These are phyloP conservation scores for Oxyteleia sp. DNA, from an alignment of 2,888 invertebrate species.

Conservation along the genomic window DNA sequence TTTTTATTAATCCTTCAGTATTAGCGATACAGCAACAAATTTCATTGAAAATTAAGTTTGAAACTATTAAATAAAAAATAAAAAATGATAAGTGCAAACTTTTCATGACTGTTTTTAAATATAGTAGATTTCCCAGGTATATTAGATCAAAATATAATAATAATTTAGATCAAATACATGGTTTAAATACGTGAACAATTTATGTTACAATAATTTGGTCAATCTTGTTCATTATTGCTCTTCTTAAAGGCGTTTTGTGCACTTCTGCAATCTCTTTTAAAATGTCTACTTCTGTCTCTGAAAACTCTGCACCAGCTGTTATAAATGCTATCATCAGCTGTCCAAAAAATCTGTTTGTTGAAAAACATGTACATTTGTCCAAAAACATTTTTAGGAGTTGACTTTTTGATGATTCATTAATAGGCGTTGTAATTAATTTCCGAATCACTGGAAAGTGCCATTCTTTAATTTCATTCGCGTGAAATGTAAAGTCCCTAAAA, in stretches of 20 bases:
- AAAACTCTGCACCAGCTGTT: slow-evolving; percentile 76
- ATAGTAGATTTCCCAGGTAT: no score
- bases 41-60: no score
- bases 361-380: slow-evolving; percentile 78
- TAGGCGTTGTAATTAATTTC: slow-evolving; percentile 67
- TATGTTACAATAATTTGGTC: no score
- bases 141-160: no score
- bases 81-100: no score
- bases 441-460: slow-evolving; percentile 82
- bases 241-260: slow-evolving; percentile 81
- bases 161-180: no score
- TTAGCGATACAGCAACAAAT: no score
- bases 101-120: no score
- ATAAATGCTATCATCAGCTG: slow-evolving; percentile 79
- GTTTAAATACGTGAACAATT: no score
- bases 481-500: slow-evolving; percentile 79
- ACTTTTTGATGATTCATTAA: slow-evolving; percentile 75
- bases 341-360: slow-evolving; percentile 80
- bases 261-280: slow-evolving; percentile 79
- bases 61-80: no score
- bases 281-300: slow-evolving; percentile 76
- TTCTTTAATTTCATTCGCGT: slow-evolving; percentile 78
- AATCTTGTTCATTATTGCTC: slow-evolving; percentile 55
- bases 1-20: no score
- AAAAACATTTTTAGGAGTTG: slow-evolving; percentile 78